These are phyloP conservation scores for Camponotus vicinus DNA, from an alignment of 1,140 invertebrate genomes.

Conservation along the genomic window DNA sequence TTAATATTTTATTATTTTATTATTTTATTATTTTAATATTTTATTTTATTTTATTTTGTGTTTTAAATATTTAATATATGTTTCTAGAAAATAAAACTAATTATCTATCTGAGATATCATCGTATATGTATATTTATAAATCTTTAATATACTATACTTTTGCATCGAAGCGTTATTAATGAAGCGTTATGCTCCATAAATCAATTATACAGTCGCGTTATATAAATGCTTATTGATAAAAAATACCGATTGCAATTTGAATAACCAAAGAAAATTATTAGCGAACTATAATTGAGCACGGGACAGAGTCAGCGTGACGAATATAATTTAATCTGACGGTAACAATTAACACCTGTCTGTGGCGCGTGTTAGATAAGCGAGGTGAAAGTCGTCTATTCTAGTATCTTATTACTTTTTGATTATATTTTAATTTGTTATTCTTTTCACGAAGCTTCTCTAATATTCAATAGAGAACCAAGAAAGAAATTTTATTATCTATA, in stretches of 20 bases:
- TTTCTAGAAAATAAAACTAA: too few species aligned
- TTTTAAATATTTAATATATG: too few species aligned
- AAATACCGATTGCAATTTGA: conserved; percentile 36
- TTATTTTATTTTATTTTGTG: conserved; percentile 6
- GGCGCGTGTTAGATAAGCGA: conserved; percentile 67
- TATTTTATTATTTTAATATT: background rate
- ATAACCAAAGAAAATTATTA: conserved; percentile 26
- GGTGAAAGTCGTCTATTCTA: conserved; percentile 63
- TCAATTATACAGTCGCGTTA: conserved; percentile 13
- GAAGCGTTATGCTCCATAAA: background rate
- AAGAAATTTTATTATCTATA: background rate
- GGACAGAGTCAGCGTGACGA: conserved; percentile 16
- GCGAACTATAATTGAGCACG: background rate
- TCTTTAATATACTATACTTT: background rate
- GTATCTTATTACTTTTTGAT: conserved; percentile 43
- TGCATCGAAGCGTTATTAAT: background rate
- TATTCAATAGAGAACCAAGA: background rate
- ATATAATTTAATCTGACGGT: conserved; percentile 66
- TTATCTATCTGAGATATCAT: background rate
- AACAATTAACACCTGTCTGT: conserved; percentile 69
- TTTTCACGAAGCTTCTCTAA: background rate
- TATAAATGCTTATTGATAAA: conserved; percentile 31
- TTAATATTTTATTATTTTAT: background rate
- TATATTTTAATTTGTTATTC: conserved; percentile 21
- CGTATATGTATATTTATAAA: background rate